A percentile compares a stretch with the other conserved stretches of the same genome.
phyloP scores from a whole-genome alignment of 2,113 vertebrate genomes.

The Morone saxatilis region DNA sequence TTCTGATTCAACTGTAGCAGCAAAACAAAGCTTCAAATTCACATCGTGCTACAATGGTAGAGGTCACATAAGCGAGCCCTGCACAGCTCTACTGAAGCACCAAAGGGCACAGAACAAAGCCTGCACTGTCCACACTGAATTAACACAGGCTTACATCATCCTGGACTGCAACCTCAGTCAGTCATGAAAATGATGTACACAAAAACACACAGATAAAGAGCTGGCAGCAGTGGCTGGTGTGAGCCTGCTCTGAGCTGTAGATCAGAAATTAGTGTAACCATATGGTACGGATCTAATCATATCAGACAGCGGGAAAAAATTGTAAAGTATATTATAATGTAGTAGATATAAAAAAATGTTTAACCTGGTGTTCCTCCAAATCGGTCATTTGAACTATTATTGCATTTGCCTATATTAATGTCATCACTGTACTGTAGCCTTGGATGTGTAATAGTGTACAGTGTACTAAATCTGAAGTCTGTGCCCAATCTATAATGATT shows the following conservation, averaged over 20 bases:
- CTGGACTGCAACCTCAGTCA: constrained; percentile 76
- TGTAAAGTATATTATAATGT: constrained; percentile 21
- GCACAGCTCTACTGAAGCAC: constrained; percentile 73
- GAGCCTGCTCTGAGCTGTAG: constrained; percentile 33
- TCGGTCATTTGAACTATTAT: constrained; percentile 61
- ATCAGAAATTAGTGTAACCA: constrained; percentile 60
- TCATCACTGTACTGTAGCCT: constrained; percentile 60
- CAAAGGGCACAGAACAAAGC: constrained; percentile 82
- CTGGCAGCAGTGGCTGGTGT: constrained; percentile 24
- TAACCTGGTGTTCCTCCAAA: constrained; percentile 33
- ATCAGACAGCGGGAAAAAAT: constrained; percentile 46
- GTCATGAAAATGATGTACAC: constrained; percentile 81
- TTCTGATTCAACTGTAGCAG: constrained; percentile 67
- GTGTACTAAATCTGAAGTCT: constrained; percentile 54
- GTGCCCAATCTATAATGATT: constrained; percentile 63
- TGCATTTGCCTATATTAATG: constrained; percentile 69
- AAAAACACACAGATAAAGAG: constrained; percentile 73
- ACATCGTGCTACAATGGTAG: constrained; percentile 76
- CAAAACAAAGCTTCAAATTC: constrained; percentile 83
- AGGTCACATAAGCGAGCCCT: constrained; percentile 79
- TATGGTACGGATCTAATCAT: constrained; percentile 30
- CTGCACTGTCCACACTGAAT: constrained; percentile 81
- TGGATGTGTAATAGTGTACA: constrained; percentile 56
- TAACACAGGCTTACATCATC: constrained; percentile 85
- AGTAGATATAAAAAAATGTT: constrained; percentile 23